Evolutionary conservation across 2,888 invertebrate species (phyloP), one percentile per base, ranked within the genome.

Genomic region (Lagria hirta): DNA sequence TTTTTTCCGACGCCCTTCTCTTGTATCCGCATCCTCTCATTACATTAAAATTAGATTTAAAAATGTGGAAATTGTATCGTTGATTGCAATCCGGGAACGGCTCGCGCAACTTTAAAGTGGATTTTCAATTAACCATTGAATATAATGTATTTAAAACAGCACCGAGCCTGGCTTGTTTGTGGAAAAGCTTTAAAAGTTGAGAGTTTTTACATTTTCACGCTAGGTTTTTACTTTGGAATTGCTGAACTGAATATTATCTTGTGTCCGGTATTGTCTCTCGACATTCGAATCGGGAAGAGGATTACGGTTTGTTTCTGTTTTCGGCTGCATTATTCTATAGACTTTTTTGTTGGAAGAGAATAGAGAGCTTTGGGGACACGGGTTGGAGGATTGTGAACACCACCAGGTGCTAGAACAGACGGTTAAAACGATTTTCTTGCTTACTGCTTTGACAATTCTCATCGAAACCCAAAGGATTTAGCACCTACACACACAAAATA

Each of bases 61-160:
- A 68, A 67, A 67, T 64, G 64, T 64, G 66, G 67, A 66, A 68
- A 69, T 69, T 71, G 71, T 71, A 71, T 69, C 71, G 70, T 68
- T 71, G 71, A 71, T 71, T 72, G 71, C 71, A 65, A 69, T 68
- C 64, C 66, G 59, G 62, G 52, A 47, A 46, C 43, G 34, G 51
- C 51, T 36, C 44, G 43, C 44, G 54, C 53, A 68, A 70, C 66
- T 68, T 70, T 69, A 66, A 67, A 71, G 71, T 71, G 70, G 71
- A 69, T 70, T 71, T 70, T 69, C 71, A 71, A 71, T 72, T 72
- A 72, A 70, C 69, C 65, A 67, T 68, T 64, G 66, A 66, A 63
- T 64, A 61, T 64, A 65, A 68, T 67, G 66, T 67, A 68, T 68
- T 66, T 68, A 65, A 66, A 65, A 58, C 57, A 54, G 51, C 51